phyloP scores from a whole-genome alignment of 1,140 invertebrate species.

The Caerostris extrusa region DNA sequence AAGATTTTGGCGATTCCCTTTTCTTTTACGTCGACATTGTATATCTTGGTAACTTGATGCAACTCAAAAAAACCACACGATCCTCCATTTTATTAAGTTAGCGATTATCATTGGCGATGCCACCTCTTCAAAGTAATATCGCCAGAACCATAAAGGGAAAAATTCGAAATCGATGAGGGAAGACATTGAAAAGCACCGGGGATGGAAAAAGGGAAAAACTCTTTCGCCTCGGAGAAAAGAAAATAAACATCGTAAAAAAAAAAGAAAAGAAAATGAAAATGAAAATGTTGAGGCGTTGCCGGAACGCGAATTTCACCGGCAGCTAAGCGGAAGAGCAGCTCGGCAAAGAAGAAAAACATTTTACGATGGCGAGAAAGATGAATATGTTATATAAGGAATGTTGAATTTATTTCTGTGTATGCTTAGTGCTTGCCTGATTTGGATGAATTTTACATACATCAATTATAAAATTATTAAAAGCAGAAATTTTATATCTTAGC shows the following conservation, averaged over 20 bases:
- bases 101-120: not conserved
- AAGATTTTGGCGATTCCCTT: too few species aligned
- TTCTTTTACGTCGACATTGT: too few species aligned
- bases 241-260: not conserved
- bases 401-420: not conserved
- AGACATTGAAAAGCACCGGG: slow-evolving; percentile 4
- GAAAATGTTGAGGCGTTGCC: too few species aligned
- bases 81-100: slow-evolving; percentile 13
- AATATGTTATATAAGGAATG: not conserved
- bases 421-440: not conserved
- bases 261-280: too few species aligned
- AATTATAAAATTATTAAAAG: too few species aligned
- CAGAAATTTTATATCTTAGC: too few species aligned
- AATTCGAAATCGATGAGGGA: not conserved
- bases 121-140: not conserved
- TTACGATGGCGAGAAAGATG: not conserved
- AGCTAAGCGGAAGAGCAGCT: not conserved
- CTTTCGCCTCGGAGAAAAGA: not conserved
- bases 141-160: not conserved
- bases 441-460: too few species aligned
- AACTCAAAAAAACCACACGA: not conserved
- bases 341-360: not conserved
- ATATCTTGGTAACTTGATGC: too few species aligned
- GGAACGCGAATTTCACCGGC: too few species aligned
- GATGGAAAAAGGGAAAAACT: not conserved